Evolutionary conservation across 2,113 vertebrate species (phyloP).

Genomic region (Chamaea fasciata): DNA sequence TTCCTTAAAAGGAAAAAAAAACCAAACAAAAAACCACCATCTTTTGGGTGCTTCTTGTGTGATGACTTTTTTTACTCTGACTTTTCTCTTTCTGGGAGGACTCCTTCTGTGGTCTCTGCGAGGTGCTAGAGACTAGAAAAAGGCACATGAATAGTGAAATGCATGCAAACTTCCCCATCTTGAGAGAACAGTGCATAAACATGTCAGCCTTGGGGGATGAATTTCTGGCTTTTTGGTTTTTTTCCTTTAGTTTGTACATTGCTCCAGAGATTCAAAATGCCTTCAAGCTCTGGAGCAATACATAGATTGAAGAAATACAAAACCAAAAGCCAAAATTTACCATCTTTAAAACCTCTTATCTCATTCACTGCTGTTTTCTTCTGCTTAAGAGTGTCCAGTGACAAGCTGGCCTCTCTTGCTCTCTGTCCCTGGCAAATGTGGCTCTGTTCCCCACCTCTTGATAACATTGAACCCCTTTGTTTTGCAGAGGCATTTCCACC

Average conservation of each 20-base stretch:
- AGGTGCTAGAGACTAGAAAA: background rate
- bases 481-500: constrained; percentile 95
- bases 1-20: background rate
- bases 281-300: background rate
- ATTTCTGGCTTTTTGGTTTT: background rate
- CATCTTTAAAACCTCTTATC: background rate
- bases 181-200: background rate
- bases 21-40: background rate
- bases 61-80: background rate
- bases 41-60: background rate
- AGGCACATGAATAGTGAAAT: background rate
- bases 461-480: constrained; percentile 72
- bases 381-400: background rate
- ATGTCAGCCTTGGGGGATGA: background rate
- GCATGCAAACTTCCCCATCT: background rate
- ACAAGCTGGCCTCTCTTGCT: background rate
- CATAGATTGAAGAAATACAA: background rate
- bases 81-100: background rate
- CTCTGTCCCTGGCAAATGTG: background rate
- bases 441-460: background rate
- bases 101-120: background rate
- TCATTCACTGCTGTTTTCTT: background rate
- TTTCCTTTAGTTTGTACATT: background rate
- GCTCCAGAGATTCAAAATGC: background rate
- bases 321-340: background rate